Evolutionary conservation across 2,888 invertebrate species (phyloP).

Genomic region (Drosophila anomalata): DNA sequence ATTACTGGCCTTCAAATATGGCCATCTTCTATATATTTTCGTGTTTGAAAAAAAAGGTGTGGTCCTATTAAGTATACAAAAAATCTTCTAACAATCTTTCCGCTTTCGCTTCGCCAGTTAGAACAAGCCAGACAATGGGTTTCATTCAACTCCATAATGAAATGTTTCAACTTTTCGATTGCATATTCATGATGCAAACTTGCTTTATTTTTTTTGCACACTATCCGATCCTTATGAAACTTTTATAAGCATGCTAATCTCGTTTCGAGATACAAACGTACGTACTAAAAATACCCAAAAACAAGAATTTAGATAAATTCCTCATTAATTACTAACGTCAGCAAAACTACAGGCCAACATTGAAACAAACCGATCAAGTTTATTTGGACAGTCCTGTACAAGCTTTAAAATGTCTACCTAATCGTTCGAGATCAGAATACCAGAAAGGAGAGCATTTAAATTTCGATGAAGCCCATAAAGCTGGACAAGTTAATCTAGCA

Average conservation of each 20-base stretch:
- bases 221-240: conserved; percentile 23
- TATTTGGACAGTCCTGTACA: conserved; percentile 5
- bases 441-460: conserved; percentile 57
- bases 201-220: conserved; percentile 23
- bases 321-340: conserved; percentile 37
- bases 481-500: conserved; percentile 48
- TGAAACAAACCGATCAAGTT: conserved; percentile 7
- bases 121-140: conserved; percentile 32
- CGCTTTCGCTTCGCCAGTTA: conserved; percentile 24
- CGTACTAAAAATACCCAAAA: conserved; percentile 27
- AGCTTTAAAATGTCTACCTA: conserved; percentile 3
- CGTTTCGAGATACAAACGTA: conserved; percentile 15
- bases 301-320: conserved; percentile 38
- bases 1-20: background rate
- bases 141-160: conserved; percentile 41
- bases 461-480: conserved; percentile 34
- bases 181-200: conserved; percentile 41
- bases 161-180: conserved; percentile 45
- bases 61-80: background rate
- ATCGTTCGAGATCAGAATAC: conserved; percentile 16
- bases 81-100: conserved; percentile 21
- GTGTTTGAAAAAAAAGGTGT: background rate
- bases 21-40: background rate
- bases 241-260: conserved; percentile 35
- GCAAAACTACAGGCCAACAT: conserved; percentile 13